Base-by-base conservation (phyloP, 2,888 invertebrate genomes). In the Capitulum mitella region DNA sequence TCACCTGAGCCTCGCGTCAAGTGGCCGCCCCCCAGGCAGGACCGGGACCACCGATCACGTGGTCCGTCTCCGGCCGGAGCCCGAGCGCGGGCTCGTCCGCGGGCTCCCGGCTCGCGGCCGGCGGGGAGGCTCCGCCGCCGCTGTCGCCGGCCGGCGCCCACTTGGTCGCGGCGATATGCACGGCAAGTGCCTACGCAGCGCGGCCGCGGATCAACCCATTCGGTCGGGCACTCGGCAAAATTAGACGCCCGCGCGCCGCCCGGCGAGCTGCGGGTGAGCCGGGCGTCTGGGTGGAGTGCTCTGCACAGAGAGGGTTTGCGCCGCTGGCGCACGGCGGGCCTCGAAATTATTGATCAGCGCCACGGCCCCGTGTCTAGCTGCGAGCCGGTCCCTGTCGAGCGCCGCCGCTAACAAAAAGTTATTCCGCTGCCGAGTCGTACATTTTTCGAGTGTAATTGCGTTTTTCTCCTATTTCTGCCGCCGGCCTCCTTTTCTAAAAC, bases 401-500 rank as follows among this genome's bases (percentile, higher is more conserved):
- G 58, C 37, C 22, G 37, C 70, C 70, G 70, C 70, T 70, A 70
- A 70, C 70, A 70, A 70, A 34, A 70, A 70, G 70, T 70, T 70
- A 70, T 70, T 37, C 37, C 32, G 8, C 70, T 37, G 37, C 16
- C 6, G 34, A 70, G 70, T 70, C 70, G 70, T 70, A 70, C 70
- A 70, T 70, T 70, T 70, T 70, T 70, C 70, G 70, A 37, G 70
- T 70, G 70, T 70, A 70, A 70, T 70, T 70, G 70, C 70, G 70
- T 70, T 70, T 70, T 70, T 70, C 70, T 70, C 70, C 70, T 70
- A 70, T 70, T 70, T 70, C 70, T 70, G 70, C 37, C 70, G 70
- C 22, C 70, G 70, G 70, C 70, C 70, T 70, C 70, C 70, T 70
- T 70, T 70, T 70, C 70, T 70, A 70, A 70, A 70, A 70, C 37